These are phyloP conservation scores for Phycodurus eques DNA, from an alignment of 2,113 vertebrate species.

Conservation along the genomic window DNA sequence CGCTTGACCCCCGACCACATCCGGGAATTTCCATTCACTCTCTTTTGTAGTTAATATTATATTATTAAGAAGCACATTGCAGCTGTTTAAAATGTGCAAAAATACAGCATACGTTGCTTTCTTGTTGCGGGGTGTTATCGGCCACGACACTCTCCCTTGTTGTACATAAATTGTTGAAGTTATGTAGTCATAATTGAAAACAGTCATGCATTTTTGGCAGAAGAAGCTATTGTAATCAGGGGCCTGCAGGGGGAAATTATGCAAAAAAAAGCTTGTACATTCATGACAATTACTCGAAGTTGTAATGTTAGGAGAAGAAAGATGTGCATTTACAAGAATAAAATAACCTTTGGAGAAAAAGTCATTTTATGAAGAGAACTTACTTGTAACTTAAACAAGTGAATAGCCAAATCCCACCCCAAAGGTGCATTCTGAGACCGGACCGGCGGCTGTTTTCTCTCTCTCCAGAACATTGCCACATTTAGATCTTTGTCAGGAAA, in stretches of 20 bases:
- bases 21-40: neutral
- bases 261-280: neutral
- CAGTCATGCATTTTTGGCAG: neutral
- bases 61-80: neutral
- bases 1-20: neutral
- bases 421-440: neutral
- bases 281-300: neutral
- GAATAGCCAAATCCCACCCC: neutral
- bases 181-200: neutral
- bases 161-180: neutral
- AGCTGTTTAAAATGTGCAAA: neutral
- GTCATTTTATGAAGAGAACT: neutral
- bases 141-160: neutral
- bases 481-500: neutral
- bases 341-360: neutral
- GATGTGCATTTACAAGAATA: neutral
- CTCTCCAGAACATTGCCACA: neutral
- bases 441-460: neutral
- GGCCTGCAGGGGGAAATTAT: neutral
- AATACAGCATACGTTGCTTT: neutral
- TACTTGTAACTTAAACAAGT: neutral
- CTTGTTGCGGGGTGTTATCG: neutral
- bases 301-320: neutral
- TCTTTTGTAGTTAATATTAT: too few species aligned
- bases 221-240: neutral